Evolutionary conservation across 2,113 vertebrate genomes (phyloP), one percentile per base, ranked within the genome.

Genomic region (Sorex fumeus): DNA sequence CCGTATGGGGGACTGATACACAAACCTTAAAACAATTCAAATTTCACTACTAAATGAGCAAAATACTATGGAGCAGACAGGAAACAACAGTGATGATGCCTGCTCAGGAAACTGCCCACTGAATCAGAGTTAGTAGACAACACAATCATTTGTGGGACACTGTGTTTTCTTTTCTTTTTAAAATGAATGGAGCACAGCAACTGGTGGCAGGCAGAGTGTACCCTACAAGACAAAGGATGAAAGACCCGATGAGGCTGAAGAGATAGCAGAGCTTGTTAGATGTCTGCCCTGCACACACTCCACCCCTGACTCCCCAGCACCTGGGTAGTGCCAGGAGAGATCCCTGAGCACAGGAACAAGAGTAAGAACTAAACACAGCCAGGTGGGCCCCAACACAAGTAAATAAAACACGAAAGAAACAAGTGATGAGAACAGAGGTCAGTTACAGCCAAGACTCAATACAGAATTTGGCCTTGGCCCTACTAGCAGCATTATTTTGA

Each of bases 161-260:
- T 47, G 18, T 2, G 28, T 45, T 84, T 57, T 76, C 36, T 84
- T 53, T 82, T 87, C 62, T 74, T 88, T 94, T 88, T 84, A 91
- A 69, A 43, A 8, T 45, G 43, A 81, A 7, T n/a, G 8, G 45
- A 67, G 71, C 43, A 76, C 3, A 88, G 21, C 18, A 84, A 34
- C 62, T 70, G 62, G 45, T 3, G 10, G 64, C 18, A 87, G 36
- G 16, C 62, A 92, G 36, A 77, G 50, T 32, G 66, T 43, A 82
- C 30, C 57, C 72, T 66, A n/a, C 4, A 70, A 64, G 34, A 89
- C 23, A 84, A 8, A 57, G 83, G 84, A 88, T 60, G 57, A 60
- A 60, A 60, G 57, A 19, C 18, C 47, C 18, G 7, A 53, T 53
- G 18, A 23, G 18, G 57, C 57, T 60, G 57, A 19, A 60, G 18